These are phyloP conservation scores for Caracal caracal DNA, from an alignment of 2,113 vertebrate species.

Conservation along the genomic window DNA sequence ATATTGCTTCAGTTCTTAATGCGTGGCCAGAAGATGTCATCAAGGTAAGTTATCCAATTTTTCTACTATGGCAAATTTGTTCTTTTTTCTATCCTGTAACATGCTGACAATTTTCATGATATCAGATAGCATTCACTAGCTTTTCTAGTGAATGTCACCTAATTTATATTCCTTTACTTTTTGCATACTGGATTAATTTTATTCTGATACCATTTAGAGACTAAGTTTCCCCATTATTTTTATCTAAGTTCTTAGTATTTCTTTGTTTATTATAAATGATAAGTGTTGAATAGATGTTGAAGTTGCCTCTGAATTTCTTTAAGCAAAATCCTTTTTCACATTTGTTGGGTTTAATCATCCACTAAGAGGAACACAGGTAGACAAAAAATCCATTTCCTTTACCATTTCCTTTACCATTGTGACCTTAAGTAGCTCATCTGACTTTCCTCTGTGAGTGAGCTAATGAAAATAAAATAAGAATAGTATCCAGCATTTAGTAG, in stretches of 20 bases:
- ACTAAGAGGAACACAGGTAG: neutral
- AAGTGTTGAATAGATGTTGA: neutral
- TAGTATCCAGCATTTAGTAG: neutral
- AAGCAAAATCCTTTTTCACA: neutral
- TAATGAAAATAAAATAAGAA: neutral
- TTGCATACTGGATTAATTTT: slow-evolving; percentile 27
- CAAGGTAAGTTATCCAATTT: slow-evolving; percentile 86
- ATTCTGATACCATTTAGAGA: neutral
- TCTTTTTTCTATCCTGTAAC: neutral
- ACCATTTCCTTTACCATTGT: neutral
- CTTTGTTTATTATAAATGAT: neutral
- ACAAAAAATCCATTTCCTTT: neutral
- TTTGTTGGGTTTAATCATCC: neutral
- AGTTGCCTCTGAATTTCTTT: neutral
- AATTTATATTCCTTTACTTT: slow-evolving; percentile 12
- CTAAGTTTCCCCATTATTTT: neutral
- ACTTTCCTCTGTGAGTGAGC: neutral
- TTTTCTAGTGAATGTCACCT: neutral
- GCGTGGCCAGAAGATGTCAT: slow-evolving; percentile 94
- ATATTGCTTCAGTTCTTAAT: slow-evolving; percentile 93
- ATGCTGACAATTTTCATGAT: neutral
- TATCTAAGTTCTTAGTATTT: neutral
- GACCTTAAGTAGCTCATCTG: neutral
- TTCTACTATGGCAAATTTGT: slow-evolving; percentile 13
- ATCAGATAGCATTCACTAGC: neutral